A percentile compares a stretch with the other conserved stretches of the same genome.
phyloP scores from a whole-genome alignment of 2,888 invertebrate species.

The Melipona beecheii region DNA sequence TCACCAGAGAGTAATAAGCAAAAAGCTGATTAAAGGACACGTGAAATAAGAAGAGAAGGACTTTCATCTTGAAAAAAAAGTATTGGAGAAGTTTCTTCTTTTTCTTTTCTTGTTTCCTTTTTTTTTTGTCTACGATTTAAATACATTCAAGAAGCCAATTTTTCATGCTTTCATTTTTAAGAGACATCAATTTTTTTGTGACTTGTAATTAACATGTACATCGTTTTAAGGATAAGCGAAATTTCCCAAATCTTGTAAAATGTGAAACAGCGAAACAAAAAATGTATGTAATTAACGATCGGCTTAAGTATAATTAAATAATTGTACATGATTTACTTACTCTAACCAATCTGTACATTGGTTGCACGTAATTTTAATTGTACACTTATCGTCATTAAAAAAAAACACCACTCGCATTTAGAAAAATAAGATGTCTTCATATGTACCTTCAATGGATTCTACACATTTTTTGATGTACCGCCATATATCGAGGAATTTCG shows the following conservation, averaged over 20 bases:
- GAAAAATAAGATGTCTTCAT: slow-evolving; percentile 68
- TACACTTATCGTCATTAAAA: slow-evolving; percentile 46
- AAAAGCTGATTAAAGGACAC: slow-evolving; percentile 78
- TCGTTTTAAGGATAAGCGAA: slow-evolving; percentile 34
- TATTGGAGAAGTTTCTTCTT: slow-evolving; percentile 19
- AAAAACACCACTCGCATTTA: slow-evolving; percentile 60
- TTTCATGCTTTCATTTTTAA: slow-evolving; percentile 58
- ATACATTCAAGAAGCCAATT: slow-evolving; percentile 75
- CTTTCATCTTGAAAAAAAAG: neutral
- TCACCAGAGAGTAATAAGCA: slow-evolving; percentile 80
- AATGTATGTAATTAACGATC: slow-evolving; percentile 19
- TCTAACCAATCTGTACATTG: slow-evolving; percentile 64
- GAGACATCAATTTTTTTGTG: slow-evolving; percentile 48
- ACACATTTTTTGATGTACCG: slow-evolving; percentile 75
- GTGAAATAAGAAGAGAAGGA: neutral
- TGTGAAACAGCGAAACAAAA: neutral
- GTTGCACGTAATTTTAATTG: slow-evolving; percentile 61
- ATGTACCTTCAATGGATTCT: slow-evolving; percentile 73
- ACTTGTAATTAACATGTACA: slow-evolving; percentile 43
- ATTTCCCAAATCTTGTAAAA: slow-evolving; percentile 1
- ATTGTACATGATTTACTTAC: slow-evolving; percentile 58
- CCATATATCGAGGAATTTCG: slow-evolving; percentile 75
- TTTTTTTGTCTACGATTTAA: slow-evolving; percentile 64
- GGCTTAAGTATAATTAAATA: slow-evolving; percentile 38
- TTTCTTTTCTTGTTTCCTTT: slow-evolving; percentile 51